Percentiles rank a stretch among this genome's conserved stretches.
Conservation (phyloP, 2,888 invertebrate species). For the Lymantria dispar region DNA sequence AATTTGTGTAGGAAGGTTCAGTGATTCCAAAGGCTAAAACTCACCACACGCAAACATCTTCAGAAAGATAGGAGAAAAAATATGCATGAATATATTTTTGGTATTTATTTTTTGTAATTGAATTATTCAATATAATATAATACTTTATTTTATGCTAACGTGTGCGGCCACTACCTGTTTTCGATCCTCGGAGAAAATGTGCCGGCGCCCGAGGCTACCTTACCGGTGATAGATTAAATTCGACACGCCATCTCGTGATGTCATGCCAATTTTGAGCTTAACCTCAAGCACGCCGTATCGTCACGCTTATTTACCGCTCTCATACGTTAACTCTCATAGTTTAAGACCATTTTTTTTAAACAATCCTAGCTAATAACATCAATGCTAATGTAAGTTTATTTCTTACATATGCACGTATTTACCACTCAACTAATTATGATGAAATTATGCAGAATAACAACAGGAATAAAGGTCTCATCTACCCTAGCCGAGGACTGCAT, state of each 20-base stretch:
- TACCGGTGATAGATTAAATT: conserved; percentile 80
- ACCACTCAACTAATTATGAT: too few species aligned
- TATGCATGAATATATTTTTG: conserved; percentile 26
- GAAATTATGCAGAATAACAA: too few species aligned
- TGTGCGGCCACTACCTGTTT: conserved; percentile 73
- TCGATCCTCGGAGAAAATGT: conserved; percentile 47
- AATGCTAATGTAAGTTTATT: conserved; percentile 17
- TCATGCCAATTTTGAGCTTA: conserved; percentile 74
- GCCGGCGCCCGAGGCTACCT: conserved; percentile 66
- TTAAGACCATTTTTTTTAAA: conserved; percentile 49
- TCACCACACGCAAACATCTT: too few species aligned
- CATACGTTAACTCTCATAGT: conserved; percentile 46
- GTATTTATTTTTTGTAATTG: conserved; percentile 48
- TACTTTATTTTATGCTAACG: conserved; percentile 41
- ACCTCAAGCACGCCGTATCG: conserved; percentile 55
- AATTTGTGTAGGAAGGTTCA: too few species aligned
- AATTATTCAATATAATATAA: conserved; percentile 48
- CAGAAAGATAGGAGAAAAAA: too few species aligned
- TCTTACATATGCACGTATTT: conserved; percentile 19
- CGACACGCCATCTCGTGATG: conserved; percentile 79
- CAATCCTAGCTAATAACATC: too few species aligned
- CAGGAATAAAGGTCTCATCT: too few species aligned
- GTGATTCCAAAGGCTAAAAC: too few species aligned
- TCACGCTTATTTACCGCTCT: conserved; percentile 66
- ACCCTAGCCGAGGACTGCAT: too few species aligned